Conservation (phyloP, 2,888 invertebrate species). For the Cryptus viduatorius region DNA sequence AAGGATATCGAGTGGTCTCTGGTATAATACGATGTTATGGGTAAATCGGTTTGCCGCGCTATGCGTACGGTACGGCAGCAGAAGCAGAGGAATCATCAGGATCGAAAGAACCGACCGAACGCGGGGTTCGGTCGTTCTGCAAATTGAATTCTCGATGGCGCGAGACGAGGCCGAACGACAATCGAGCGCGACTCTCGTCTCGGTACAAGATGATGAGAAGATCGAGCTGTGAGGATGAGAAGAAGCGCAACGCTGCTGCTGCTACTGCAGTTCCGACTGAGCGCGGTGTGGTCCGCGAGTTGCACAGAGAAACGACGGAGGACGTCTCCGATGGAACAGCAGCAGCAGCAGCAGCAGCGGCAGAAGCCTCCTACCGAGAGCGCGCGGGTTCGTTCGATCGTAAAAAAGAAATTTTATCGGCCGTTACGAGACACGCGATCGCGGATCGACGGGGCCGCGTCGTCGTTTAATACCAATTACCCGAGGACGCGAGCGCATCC, state of each 20-base stretch:
- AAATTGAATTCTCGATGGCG: slow-evolving; percentile 80
- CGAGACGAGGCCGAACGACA: slow-evolving; percentile 66
- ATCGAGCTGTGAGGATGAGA: slow-evolving; percentile 38
- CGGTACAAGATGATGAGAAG: slow-evolving; percentile 48
- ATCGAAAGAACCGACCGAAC: slow-evolving; percentile 16
- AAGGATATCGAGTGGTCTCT: slow-evolving; percentile 32
- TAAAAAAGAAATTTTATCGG: slow-evolving; percentile 73
- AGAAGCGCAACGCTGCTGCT: slow-evolving; percentile 37
- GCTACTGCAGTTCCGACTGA: neutral
- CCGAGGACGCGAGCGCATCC: slow-evolving; percentile 62
- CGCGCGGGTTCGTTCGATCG: slow-evolving; percentile 60
- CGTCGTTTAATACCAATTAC: slow-evolving; percentile 76
- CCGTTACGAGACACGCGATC: slow-evolving; percentile 69
- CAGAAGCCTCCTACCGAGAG: slow-evolving; percentile 56
- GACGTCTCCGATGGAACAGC: neutral
- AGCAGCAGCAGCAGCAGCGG: neutral
- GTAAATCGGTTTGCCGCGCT: slow-evolving; percentile 49
- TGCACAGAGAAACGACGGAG: slow-evolving; percentile 22
- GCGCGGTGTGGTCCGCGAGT: slow-evolving; percentile 34
- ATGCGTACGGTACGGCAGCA: slow-evolving; percentile 17
- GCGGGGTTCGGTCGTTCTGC: slow-evolving; percentile 69
- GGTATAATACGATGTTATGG: slow-evolving; percentile 47
- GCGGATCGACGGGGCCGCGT: slow-evolving; percentile 67
- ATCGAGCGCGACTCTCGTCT: slow-evolving; percentile 54
- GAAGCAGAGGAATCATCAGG: slow-evolving; percentile 16